A percentile compares a stretch with the other conserved stretches of the same genome.
Conservation (phyloP, 1,140 invertebrate species). For the Drosophila dunni region DNA sequence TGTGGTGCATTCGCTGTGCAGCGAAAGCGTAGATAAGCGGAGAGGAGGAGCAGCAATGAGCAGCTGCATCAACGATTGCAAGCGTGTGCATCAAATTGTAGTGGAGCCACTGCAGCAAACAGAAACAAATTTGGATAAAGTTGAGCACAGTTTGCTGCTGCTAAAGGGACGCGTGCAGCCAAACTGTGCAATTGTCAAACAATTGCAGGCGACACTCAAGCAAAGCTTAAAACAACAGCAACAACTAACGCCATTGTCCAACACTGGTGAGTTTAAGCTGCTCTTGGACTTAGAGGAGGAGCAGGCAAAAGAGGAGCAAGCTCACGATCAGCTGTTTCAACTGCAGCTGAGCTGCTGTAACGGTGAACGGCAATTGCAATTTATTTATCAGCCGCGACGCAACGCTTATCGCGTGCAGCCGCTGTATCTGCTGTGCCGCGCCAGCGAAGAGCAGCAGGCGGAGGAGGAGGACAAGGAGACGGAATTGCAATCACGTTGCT, state of each 20-base stretch:
- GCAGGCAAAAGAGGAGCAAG: neutral
- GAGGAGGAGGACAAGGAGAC: constrained; percentile 63
- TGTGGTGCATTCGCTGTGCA: constrained; percentile 5
- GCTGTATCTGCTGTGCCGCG: constrained; percentile 90
- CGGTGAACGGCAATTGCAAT: constrained; percentile 37
- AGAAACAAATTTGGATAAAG: constrained; percentile 34
- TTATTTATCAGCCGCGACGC: constrained; percentile 46
- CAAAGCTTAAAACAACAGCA: constrained; percentile 28
- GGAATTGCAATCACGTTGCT: constrained; percentile 85
- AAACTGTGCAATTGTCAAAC: constrained; percentile 49
- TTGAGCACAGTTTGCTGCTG: constrained; percentile 67
- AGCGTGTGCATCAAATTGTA: constrained; percentile 70
- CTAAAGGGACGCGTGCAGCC: constrained; percentile 71
- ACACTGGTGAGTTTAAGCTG: constrained; percentile 67
- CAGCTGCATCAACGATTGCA: constrained; percentile 63
- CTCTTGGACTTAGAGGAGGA: constrained; percentile 57
- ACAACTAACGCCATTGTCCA: constrained; percentile 60
- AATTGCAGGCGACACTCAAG: constrained; percentile 57
- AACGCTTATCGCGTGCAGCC: constrained; percentile 86
- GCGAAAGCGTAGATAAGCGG: neutral
- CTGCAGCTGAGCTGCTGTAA: constrained; percentile 60
- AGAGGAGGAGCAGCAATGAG: constrained; percentile 57
- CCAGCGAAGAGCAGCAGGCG: constrained; percentile 89
- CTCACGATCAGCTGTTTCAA: constrained; percentile 21
- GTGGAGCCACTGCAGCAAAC: constrained; percentile 60